Conservation (phyloP, 2,113 vertebrate genomes). For the Ascaphus truei region DNA sequence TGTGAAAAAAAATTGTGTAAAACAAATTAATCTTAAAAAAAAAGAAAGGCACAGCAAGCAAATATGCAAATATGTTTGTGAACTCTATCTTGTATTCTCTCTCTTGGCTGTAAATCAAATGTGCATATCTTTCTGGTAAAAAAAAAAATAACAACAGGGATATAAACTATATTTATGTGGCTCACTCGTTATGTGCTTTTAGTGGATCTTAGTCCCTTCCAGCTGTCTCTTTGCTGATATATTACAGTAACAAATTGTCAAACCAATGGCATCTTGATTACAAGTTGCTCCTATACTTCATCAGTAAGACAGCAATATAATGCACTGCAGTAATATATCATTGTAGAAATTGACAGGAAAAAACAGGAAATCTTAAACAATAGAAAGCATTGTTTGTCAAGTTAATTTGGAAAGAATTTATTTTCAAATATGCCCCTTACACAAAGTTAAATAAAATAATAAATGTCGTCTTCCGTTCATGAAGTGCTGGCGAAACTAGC, state of each 20-base stretch:
- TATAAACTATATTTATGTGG: constrained; percentile 33
- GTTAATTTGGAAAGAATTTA: background rate
- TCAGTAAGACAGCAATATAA: constrained; percentile 12
- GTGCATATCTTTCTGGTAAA: constrained; percentile 21
- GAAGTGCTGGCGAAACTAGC: too few species aligned
- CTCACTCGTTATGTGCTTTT: constrained; percentile 16
- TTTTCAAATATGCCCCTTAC: too few species aligned
- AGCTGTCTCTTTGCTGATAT: constrained; percentile 21
- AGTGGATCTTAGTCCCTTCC: constrained; percentile 31
- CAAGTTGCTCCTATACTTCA: constrained; percentile 22
- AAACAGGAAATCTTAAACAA: background rate
- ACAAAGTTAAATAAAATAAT: too few species aligned
- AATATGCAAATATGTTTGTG: constrained; percentile 27
- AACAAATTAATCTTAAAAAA: constrained; percentile 16
- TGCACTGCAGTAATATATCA: constrained; percentile 6
- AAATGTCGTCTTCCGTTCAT: too few species aligned
- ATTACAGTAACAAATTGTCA: constrained; percentile 28
- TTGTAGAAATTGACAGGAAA: background rate
- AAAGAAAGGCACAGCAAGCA: constrained; percentile 12
- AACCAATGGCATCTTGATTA: constrained; percentile 31
- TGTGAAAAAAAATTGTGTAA: background rate
- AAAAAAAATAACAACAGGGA: constrained; percentile 26
- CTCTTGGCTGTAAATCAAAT: constrained; percentile 19
- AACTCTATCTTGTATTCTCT: constrained; percentile 24
- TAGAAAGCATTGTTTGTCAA: constrained; percentile 1